These are phyloP conservation scores for Atrina japonica DNA, from an alignment of 2,888 invertebrate genomes.

Conservation along the genomic window DNA sequence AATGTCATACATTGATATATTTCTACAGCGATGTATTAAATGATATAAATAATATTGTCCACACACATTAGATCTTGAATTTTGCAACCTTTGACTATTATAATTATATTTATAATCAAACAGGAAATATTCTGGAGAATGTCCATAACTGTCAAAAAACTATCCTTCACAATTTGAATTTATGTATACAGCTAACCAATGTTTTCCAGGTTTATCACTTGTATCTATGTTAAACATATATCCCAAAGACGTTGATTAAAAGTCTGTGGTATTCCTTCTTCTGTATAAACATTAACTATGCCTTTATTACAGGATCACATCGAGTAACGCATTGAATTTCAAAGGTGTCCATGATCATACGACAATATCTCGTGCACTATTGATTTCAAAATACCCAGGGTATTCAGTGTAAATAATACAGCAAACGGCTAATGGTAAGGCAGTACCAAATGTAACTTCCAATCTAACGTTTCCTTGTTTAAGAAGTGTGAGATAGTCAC, in stretches of 20 bases:
- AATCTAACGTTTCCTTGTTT: slow-evolving; percentile 39
- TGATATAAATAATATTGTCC: slow-evolving; percentile 36
- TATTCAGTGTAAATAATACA: slow-evolving; percentile 40
- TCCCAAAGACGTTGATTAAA: background rate
- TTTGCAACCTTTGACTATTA: slow-evolving; percentile 9
- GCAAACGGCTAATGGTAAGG: slow-evolving; percentile 28
- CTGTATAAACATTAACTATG: slow-evolving; percentile 28
- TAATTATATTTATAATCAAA: background rate
- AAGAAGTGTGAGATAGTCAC: slow-evolving; percentile 28
- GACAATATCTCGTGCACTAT: slow-evolving; percentile 36
- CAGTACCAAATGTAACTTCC: slow-evolving; percentile 35
- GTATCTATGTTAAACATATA: slow-evolving; percentile 12
- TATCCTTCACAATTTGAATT: slow-evolving; percentile 11
- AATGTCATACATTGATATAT: slow-evolving; percentile 9
- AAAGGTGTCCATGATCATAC: slow-evolving; percentile 34
- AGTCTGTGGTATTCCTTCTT: slow-evolving; percentile 23
- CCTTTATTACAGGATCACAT: slow-evolving; percentile 18
- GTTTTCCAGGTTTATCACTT: slow-evolving; percentile 1
- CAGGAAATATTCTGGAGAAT: background rate
- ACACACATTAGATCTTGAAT: slow-evolving; percentile 17
- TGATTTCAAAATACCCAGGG: slow-evolving; percentile 42
- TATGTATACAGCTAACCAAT: slow-evolving; percentile 19
- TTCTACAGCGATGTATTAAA: slow-evolving; percentile 32
- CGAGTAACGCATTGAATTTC: slow-evolving; percentile 31
- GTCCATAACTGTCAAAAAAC: slow-evolving; percentile 18